Evolutionary conservation across 2,113 vertebrate genomes (phyloP).

Genomic region (Spermophilus dauricus): DNA sequence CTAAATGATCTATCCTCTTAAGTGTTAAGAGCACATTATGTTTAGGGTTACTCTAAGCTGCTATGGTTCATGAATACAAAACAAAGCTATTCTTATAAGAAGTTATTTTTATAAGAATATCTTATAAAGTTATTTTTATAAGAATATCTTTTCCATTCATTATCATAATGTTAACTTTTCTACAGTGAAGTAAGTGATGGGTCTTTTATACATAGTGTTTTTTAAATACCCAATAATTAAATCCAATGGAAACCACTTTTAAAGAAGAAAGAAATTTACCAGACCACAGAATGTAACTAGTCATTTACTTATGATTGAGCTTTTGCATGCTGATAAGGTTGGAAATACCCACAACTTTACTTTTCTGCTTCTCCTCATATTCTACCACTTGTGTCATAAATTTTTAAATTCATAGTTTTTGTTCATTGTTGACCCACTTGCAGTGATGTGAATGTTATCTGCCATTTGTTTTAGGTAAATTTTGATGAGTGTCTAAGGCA

Average conservation of each 20-base stretch:
- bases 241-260: conserved; percentile 75
- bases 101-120: conserved; percentile 37
- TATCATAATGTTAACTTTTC: conserved; percentile 63
- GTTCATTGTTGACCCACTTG: not conserved
- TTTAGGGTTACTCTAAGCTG: not conserved
- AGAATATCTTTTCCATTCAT: conserved; percentile 43
- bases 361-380: conserved; percentile 54
- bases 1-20: not conserved
- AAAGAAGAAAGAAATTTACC: conserved; percentile 78
- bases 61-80: conserved; percentile 30
- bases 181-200: conserved; percentile 6
- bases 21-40: not conserved
- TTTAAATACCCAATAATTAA: conserved; percentile 72
- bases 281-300: conserved; percentile 60
- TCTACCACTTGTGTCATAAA: conserved; percentile 52
- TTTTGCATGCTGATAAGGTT: conserved; percentile 74
- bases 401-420: conserved; percentile 57
- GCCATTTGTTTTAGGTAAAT: conserved; percentile 31
- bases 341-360: conserved; percentile 78
- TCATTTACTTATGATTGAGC: conserved; percentile 74
- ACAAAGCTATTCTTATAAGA: conserved; percentile 2
- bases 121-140: not conserved
- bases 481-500: not conserved
- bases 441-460: not conserved
- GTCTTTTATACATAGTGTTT: not conserved